A percentile compares a stretch with the other conserved stretches of the same genome.
phyloP scores from a whole-genome alignment of 2,888 invertebrate species.

The Cerceris ruficornis region DNA sequence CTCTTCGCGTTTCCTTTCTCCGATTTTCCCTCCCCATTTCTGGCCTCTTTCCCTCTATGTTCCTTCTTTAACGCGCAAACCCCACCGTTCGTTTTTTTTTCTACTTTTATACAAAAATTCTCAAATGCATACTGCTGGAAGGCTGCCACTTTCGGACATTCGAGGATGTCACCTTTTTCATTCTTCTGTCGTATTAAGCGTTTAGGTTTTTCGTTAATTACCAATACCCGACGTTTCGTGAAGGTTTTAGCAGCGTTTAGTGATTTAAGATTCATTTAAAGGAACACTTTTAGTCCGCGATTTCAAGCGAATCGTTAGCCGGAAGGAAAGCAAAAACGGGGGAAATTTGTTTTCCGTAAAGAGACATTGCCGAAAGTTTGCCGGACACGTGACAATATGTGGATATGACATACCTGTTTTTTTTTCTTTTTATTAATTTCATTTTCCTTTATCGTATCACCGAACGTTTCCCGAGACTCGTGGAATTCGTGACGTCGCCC shows the following conservation, averaged over 20 bases:
- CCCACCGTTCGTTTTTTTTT: constrained; percentile 5
- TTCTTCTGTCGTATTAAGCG: constrained; percentile 1
- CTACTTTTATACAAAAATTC: constrained; percentile 25
- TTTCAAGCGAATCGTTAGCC: too few species aligned
- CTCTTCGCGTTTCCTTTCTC: constrained; percentile 23
- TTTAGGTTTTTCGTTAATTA: not conserved
- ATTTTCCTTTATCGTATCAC: too few species aligned
- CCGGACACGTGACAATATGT: too few species aligned
- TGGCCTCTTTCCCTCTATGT: constrained; percentile 7
- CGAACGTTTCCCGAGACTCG: not conserved
- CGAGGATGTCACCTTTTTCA: constrained; percentile 16
- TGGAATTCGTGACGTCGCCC: constrained; percentile 18
- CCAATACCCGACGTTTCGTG: not conserved
- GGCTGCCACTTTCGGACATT: constrained; percentile 11
- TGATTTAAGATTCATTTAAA: too few species aligned
- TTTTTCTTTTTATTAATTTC: too few species aligned
- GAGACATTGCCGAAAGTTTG: too few species aligned
- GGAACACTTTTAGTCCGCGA: too few species aligned
- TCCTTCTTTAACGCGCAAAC: not conserved
- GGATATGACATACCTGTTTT: too few species aligned
- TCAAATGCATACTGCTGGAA: constrained; percentile 1
- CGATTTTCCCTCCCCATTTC: not conserved
- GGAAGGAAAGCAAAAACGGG: too few species aligned
- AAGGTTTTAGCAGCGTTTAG: too few species aligned
- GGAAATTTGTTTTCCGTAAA: too few species aligned